phyloP scores from a whole-genome alignment of 2,113 vertebrate genomes.

The Ciconia boyciana region DNA sequence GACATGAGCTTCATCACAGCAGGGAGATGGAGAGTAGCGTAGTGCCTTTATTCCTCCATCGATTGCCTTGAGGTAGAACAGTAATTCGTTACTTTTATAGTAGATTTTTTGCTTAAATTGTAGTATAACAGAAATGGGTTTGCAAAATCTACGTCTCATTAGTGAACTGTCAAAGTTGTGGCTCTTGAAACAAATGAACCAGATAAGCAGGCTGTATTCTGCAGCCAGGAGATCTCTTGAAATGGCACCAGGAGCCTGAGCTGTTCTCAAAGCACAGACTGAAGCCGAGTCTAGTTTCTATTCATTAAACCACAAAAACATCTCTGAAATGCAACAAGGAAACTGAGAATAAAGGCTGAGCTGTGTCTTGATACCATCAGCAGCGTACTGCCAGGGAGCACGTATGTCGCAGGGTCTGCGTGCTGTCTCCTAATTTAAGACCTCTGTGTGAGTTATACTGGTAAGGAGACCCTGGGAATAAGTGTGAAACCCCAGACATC shows the following conservation, averaged over 20 bases:
- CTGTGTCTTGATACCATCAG: not conserved
- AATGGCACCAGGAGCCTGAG: not conserved
- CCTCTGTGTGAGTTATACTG: fast-evolving
- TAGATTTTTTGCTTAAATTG: not conserved
- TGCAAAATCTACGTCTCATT: fast-evolving
- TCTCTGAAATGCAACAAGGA: slow-evolving; percentile 10
- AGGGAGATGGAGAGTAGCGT: fast-evolving
- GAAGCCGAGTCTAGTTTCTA: not conserved
- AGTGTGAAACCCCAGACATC: not conserved
- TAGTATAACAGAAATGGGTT: not conserved
- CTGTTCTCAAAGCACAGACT: not conserved
- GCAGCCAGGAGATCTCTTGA: not conserved
- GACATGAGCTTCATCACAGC: not conserved
- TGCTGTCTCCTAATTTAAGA: not conserved
- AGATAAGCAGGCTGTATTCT: not conserved
- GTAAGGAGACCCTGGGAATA: not conserved
- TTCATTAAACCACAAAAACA: slow-evolving; percentile 55
- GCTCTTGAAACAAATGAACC: not conserved
- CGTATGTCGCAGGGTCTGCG: not conserved
- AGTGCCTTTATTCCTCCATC: not conserved
- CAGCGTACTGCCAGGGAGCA: not conserved
- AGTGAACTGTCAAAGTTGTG: not conserved
- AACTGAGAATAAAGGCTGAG: not conserved
- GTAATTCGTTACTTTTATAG: not conserved
- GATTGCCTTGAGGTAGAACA: not conserved